Percentiles rank a stretch among this genome's conserved stretches.
Conservation (phyloP, 1,140 invertebrate species). For the Brachystomella parvula region DNA sequence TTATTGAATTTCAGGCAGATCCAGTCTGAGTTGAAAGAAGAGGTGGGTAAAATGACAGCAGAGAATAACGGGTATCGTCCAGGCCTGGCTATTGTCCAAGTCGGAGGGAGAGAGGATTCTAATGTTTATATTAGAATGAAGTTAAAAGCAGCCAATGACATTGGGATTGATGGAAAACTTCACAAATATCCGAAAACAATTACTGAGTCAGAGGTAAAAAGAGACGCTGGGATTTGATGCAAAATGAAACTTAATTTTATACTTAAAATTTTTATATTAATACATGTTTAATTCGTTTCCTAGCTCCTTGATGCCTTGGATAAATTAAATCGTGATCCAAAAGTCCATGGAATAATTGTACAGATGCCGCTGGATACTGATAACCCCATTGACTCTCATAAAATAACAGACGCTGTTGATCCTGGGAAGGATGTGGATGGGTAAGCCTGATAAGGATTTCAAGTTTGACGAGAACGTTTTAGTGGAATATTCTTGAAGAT, state of each 20-base stretch:
- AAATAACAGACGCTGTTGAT: conserved; percentile 75
- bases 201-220: conserved; percentile 70
- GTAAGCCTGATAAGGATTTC: too few relatives aligned
- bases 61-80: conserved; percentile 59
- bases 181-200: conserved; percentile 70
- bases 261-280: not conserved
- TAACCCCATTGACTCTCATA: conserved; percentile 71
- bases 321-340: conserved; percentile 71
- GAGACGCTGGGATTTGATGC: too few relatives aligned
- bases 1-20: conserved; percentile 56
- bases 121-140: conserved; percentile 99
- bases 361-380: conserved; percentile 88
- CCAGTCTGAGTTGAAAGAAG: conserved; percentile 55
- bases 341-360: conserved; percentile 91
- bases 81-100: conserved; percentile 74
- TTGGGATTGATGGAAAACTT: conserved; percentile 78
- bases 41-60: conserved; percentile 56
- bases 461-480: not conserved
- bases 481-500: not conserved
- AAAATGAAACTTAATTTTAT: not conserved
- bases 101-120: conserved; percentile 92
- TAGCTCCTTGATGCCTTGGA: conserved; percentile 61
- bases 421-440: conserved; percentile 92
- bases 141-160: conserved; percentile 80
- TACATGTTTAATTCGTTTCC: conserved; percentile 18